Conservation (phyloP, 2,113 vertebrate genomes). For the Calyptommatus sinebrachiatus region DNA sequence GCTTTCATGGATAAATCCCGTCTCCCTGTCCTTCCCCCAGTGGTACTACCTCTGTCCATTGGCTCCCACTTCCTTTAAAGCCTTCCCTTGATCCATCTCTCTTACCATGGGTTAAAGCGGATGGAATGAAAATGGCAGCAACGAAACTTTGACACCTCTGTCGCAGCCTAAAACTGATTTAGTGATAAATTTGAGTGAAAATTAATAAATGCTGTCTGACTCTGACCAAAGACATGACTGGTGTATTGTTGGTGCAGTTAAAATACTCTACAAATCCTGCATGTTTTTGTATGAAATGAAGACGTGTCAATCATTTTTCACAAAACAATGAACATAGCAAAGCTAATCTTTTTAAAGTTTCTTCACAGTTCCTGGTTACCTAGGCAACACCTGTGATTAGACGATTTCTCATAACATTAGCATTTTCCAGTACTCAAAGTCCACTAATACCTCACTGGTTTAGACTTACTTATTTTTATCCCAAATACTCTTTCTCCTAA, state of each 20-base stretch:
- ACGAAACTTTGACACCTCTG: no score
- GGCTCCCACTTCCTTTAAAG: no score
- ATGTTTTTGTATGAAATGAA: constrained; percentile 15
- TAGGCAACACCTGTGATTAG: constrained; percentile 27
- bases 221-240: neutral
- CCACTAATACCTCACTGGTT: constrained; percentile 7
- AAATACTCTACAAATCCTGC: constrained; percentile 2
- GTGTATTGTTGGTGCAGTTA: neutral
- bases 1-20: no score
- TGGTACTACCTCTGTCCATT: no score
- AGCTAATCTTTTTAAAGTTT: constrained; percentile 14
- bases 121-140: no score
- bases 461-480: constrained; percentile 1
- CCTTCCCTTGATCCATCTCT: no score
- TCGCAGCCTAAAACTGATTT: no score
- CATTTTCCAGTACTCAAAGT: constrained; percentile 6
- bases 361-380: constrained; percentile 16
- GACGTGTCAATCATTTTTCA: constrained; percentile 33
- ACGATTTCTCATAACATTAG: constrained; percentile 9
- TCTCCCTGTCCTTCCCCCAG: no score
- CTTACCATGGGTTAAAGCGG: no score
- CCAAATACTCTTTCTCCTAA: constrained; percentile 5
- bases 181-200: no score
- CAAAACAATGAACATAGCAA: neutral
- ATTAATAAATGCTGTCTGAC: neutral